Evolutionary conservation across 1,140 invertebrate genomes (phyloP).

Genomic region (Platyura marginata): DNA sequence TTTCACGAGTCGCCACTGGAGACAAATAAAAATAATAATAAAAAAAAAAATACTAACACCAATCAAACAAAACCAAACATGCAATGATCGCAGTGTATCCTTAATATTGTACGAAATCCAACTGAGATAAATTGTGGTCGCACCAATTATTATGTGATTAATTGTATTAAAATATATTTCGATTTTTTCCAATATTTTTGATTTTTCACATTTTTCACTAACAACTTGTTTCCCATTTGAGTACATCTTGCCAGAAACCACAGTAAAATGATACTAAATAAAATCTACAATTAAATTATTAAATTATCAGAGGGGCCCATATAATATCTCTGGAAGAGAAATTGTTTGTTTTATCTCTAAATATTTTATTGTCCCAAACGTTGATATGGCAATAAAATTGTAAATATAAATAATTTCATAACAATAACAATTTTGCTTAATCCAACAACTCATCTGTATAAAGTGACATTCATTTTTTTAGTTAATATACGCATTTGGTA

Average conservation of each 20-base stretch:
- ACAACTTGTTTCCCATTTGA: background rate
- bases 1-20: no score
- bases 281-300: background rate
- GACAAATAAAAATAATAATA: no score
- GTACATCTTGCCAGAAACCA: background rate
- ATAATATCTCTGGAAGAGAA: background rate
- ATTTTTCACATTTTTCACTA: background rate
- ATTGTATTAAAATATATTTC: constrained; percentile 1
- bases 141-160: background rate
- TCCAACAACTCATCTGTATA: no score
- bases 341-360: no score
- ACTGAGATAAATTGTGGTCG: constrained; percentile 1
- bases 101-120: constrained; percentile 1
- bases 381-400: no score
- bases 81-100: background rate
- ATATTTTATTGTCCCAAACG: no score
- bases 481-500: no score
- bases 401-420: no score
- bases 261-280: background rate
- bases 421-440: no score
- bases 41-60: constrained; percentile 1
- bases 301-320: background rate
- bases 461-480: no score
- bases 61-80: constrained; percentile 1
- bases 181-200: background rate